phyloP scores from a whole-genome alignment of 2,888 invertebrate species.

The Electrophaes corylata region DNA sequence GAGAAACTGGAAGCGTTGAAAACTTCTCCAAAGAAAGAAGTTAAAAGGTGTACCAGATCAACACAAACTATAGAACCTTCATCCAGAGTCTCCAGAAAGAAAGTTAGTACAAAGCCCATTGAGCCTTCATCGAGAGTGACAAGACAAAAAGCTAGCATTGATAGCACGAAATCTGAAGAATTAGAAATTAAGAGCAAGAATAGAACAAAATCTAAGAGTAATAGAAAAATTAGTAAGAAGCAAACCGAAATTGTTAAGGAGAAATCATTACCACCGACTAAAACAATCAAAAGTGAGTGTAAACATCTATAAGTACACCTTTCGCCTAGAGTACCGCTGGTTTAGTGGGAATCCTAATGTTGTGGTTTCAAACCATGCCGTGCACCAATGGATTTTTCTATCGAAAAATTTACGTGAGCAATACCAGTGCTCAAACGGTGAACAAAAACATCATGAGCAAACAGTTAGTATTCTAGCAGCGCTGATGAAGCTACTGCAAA shows the following conservation, averaged over 20 bases:
- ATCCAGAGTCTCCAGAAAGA: constrained; percentile 17
- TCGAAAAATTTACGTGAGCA: too few relatives aligned
- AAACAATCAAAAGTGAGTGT: constrained; percentile 51
- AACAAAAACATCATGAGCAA: too few relatives aligned
- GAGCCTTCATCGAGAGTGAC: constrained; percentile 44
- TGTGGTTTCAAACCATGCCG: too few relatives aligned
- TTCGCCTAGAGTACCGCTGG: too few relatives aligned
- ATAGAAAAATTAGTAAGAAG: constrained; percentile 42
- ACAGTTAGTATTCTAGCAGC: too few relatives aligned
- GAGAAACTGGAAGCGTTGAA: constrained; percentile 64
- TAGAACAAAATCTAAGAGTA: constrained; percentile 49
- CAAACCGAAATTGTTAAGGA: constrained; percentile 47
- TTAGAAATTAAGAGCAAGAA: constrained; percentile 41
- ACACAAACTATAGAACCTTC: constrained; percentile 29
- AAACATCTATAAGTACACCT: too few relatives aligned
- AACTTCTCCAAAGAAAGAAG: constrained; percentile 49
- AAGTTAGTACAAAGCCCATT: constrained; percentile 13
- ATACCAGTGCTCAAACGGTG: too few relatives aligned
- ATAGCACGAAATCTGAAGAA: constrained; percentile 41
- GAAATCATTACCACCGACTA: constrained; percentile 34
- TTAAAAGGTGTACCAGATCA: constrained; percentile 59
- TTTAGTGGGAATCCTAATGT: too few relatives aligned
- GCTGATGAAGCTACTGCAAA: too few relatives aligned
- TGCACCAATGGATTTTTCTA: too few relatives aligned
- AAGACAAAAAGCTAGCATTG: constrained; percentile 47